Evolutionary conservation across 2,797 vertebrate species (phyloP).

Genomic region (Selene dorsalis): DNA sequence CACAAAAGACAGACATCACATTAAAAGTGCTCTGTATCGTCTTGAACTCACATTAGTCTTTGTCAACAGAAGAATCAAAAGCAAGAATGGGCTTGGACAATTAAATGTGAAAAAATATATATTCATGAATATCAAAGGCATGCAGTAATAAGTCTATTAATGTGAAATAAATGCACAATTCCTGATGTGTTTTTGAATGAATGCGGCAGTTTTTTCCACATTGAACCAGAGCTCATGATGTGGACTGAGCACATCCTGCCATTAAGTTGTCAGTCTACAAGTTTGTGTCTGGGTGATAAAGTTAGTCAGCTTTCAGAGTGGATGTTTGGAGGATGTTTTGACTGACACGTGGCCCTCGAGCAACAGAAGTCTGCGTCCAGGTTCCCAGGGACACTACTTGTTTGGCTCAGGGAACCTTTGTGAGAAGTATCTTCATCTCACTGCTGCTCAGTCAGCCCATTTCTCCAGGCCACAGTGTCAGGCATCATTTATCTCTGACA

Average conservation of each 20-base stretch:
- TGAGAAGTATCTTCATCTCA: constrained; percentile 82
- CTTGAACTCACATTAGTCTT: constrained; percentile 83
- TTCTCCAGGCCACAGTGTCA: constrained; percentile 80
- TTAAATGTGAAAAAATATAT: constrained; percentile 65
- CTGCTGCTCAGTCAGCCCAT: constrained; percentile 73
- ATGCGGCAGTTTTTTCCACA: not conserved
- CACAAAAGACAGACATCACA: constrained; percentile 83
- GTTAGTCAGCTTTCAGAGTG: constrained; percentile 74
- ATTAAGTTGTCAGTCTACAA: constrained; percentile 80
- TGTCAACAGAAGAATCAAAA: constrained; percentile 75
- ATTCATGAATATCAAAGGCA: constrained; percentile 54
- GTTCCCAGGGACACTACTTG: constrained; percentile 79
- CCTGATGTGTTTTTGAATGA: constrained; percentile 66
- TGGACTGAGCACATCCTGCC: constrained; percentile 45
- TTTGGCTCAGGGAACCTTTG: constrained; percentile 82
- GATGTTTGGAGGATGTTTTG: constrained; percentile 80
- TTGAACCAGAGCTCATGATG: not conserved
- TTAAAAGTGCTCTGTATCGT: constrained; percentile 78
- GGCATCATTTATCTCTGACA: constrained; percentile 81
- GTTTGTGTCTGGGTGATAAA: constrained; percentile 77
- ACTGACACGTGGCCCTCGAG: constrained; percentile 81
- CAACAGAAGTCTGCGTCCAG: constrained; percentile 72
- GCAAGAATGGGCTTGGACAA: constrained; percentile 63
- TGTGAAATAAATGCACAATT: constrained; percentile 50
- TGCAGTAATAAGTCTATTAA: constrained; percentile 56